phyloP scores from a whole-genome alignment of 2,888 invertebrate species.

The Pardosa pseudoannulata region DNA sequence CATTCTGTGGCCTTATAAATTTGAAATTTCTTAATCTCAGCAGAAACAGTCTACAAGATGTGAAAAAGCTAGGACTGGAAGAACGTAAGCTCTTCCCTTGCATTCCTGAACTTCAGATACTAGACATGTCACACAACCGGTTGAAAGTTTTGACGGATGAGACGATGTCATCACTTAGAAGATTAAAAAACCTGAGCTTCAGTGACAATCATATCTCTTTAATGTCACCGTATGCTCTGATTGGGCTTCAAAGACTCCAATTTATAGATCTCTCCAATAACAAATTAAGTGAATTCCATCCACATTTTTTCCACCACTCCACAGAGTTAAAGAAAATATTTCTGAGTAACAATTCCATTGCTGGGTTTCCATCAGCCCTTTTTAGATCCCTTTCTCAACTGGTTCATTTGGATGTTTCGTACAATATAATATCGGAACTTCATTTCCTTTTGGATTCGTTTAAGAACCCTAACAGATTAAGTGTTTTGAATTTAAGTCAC shows the following conservation, averaged over 20 bases:
- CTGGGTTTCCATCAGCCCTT: slow-evolving; percentile 89
- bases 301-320: slow-evolving; percentile 87
- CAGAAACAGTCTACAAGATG: slow-evolving; percentile 86
- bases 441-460: slow-evolving; percentile 93
- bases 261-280: slow-evolving; percentile 92
- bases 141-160: slow-evolving; percentile 85
- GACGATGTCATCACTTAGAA: slow-evolving; percentile 84
- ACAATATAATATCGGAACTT: slow-evolving; percentile 86
- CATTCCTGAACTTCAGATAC: slow-evolving; percentile 76
- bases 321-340: slow-evolving; percentile 90
- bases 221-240: slow-evolving; percentile 84
- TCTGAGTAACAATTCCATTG: slow-evolving; percentile 93
- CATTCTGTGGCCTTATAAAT: slow-evolving; percentile 81
- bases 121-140: slow-evolving; percentile 87
- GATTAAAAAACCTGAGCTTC: slow-evolving; percentile 83
- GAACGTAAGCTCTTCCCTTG: slow-evolving; percentile 74
- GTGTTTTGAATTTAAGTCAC: slow-evolving; percentile 89
- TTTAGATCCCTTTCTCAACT: slow-evolving; percentile 81
- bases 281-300: slow-evolving; percentile 87
- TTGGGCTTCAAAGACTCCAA: slow-evolving; percentile 87
- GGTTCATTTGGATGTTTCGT: slow-evolving; percentile 82
- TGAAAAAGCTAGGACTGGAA: slow-evolving; percentile 83
- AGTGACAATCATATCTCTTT: slow-evolving; percentile 83
- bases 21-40: slow-evolving; percentile 84
- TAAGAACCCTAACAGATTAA: slow-evolving; percentile 90